phyloP scores from a whole-genome alignment of 2,888 invertebrate species.

The Acanthopleura granulata region DNA sequence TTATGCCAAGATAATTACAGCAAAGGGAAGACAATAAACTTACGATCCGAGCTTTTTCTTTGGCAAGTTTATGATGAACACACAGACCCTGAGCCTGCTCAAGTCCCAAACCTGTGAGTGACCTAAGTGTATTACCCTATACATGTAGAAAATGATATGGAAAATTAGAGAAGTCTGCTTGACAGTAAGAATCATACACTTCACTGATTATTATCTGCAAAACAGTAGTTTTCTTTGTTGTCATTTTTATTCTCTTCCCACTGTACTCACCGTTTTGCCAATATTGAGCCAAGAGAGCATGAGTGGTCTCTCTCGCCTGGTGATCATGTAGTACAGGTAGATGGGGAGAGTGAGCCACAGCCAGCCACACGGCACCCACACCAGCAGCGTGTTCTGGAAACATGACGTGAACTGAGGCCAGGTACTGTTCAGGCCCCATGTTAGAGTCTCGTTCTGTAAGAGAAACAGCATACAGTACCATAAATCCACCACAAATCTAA shows the following conservation, averaged over 20 bases:
- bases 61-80: too few relatives aligned
- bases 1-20: too few relatives aligned
- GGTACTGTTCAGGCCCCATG: slow-evolving; percentile 22
- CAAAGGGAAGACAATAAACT: too few relatives aligned
- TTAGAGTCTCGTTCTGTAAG: slow-evolving; percentile 20
- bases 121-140: too few relatives aligned
- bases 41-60: too few relatives aligned
- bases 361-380: slow-evolving; percentile 90
- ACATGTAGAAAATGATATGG: too few relatives aligned
- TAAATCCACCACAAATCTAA: too few relatives aligned
- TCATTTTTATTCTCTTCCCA: not conserved
- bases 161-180: too few relatives aligned
- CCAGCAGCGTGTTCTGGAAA: slow-evolving; percentile 89
- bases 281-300: slow-evolving; percentile 49
- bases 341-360: slow-evolving; percentile 83
- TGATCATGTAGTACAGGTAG: slow-evolving; percentile 47
- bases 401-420: slow-evolving; percentile 86
- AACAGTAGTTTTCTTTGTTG: not conserved
- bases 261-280: slow-evolving; percentile 60
- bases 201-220: not conserved
- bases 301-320: slow-evolving; percentile 33
- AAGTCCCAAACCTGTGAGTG: too few relatives aligned
- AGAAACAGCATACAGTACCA: too few relatives aligned
- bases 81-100: too few relatives aligned
- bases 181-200: not conserved